Conservation (phyloP, 2,888 invertebrate species). For the Lasioglossum pauxillum region DNA sequence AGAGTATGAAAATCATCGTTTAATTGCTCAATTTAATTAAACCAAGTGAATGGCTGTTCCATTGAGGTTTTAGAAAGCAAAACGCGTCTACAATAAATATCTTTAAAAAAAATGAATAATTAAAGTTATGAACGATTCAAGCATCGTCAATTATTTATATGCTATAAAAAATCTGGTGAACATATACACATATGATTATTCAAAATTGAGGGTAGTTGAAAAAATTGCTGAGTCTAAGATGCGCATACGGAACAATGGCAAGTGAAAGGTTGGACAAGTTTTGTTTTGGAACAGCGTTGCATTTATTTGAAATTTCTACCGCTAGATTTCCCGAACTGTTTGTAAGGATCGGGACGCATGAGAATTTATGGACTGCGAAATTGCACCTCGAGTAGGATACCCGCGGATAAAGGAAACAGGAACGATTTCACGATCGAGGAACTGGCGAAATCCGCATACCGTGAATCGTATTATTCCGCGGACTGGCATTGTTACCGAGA, state of each 20-base stretch:
- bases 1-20: no score
- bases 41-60: no score
- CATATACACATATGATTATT: not conserved
- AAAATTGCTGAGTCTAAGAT: not conserved
- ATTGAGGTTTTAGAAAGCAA: no score
- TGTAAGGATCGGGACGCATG: not conserved
- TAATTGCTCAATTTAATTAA: no score
- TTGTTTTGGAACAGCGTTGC: not conserved
- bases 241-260: not conserved
- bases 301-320: not conserved
- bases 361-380: slow-evolving; percentile 25
- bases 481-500: slow-evolving; percentile 29
- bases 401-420: slow-evolving; percentile 10
- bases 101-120: no score
- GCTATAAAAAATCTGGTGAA: not conserved
- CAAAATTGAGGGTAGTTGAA: not conserved
- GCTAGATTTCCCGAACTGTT: not conserved
- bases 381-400: not conserved
- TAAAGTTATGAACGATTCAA: no score
- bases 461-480: slow-evolving; percentile 21
- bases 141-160: no score
- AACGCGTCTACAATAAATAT: no score
- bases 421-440: slow-evolving; percentile 24
- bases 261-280: not conserved
- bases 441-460: slow-evolving; percentile 13